Conservation (phyloP, 64 coral and sea anemone species). For the Montipora sp. region DNA sequence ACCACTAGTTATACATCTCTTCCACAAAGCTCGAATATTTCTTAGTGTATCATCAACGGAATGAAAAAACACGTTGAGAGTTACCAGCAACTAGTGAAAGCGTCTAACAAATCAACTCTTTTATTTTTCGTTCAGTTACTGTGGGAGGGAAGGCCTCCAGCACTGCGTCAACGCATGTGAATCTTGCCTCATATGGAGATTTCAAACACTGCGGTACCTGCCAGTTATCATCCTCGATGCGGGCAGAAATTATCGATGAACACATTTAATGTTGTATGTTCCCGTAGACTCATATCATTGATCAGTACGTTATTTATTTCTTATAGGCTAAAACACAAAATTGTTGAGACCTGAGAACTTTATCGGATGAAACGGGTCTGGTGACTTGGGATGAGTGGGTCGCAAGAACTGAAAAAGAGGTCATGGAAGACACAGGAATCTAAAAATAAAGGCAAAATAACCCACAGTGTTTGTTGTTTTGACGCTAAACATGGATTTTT, state of each 20-base stretch:
- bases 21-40: background rate
- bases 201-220: conserved; percentile 34
- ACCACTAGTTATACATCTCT: background rate
- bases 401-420: background rate
- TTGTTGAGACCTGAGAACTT: background rate
- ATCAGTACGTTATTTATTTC: background rate
- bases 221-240: background rate
- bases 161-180: conserved; percentile 17
- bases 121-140: conserved; percentile 43
- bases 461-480: background rate
- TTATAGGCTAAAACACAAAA: background rate
- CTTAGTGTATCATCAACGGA: too few relatives aligned
- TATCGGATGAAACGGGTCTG: background rate
- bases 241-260: background rate
- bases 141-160: conserved; percentile 49
- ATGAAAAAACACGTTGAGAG: background rate
- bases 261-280: background rate
- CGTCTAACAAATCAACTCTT: conserved; percentile 12
- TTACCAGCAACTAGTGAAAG: conserved; percentile 33
- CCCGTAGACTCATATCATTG: background rate
- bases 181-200: conserved; percentile 50
- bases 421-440: background rate
- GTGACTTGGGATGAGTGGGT: background rate
- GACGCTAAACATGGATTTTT: background rate
- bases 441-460: background rate